Percentiles rank a stretch among this genome's conserved stretches.
These are phyloP conservation scores for Hoplias malabaricus DNA, from an alignment of 2,113 vertebrate genomes.

Conservation along the genomic window DNA sequence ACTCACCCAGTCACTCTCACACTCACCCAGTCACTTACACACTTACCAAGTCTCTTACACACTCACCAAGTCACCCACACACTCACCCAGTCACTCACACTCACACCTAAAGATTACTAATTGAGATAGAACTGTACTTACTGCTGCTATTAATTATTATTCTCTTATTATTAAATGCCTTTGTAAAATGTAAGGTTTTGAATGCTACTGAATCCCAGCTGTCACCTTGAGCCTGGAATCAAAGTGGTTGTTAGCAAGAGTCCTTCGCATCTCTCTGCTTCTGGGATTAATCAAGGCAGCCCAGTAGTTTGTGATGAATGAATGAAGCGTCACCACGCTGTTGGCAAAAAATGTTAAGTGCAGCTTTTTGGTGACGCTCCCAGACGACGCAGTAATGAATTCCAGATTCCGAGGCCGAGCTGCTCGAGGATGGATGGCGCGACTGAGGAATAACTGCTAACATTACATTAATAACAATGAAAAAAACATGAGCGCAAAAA, in stretches of 20 bases:
- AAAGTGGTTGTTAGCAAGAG: neutral
- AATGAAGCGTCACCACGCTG: slow-evolving; percentile 10
- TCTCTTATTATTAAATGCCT: no score
- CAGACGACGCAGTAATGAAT: slow-evolving; percentile 30
- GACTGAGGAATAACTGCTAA: slow-evolving; percentile 25
- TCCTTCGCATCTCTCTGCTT: neutral
- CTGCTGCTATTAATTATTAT: no score
- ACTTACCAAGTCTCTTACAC: no score
- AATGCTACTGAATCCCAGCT: neutral
- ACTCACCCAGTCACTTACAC: no score
- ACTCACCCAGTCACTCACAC: no score
- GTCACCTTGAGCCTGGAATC: neutral
- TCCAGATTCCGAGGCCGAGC: neutral
- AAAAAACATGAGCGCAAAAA: neutral
- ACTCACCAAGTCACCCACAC: no score
- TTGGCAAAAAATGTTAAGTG: slow-evolving; percentile 25
- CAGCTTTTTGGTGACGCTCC: slow-evolving; percentile 17
- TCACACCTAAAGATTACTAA: no score
- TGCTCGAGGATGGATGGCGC: slow-evolving; percentile 6
- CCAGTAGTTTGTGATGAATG: slow-evolving; percentile 22
- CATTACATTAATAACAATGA: neutral
- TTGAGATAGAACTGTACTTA: no score
- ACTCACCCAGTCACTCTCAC: no score
- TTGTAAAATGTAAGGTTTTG: no score
- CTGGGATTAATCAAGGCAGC: slow-evolving; percentile 3